Evolutionary conservation across 2,113 vertebrate species (phyloP), one percentile per base, ranked within the genome.

Genomic region (Coturnix japonica): DNA sequence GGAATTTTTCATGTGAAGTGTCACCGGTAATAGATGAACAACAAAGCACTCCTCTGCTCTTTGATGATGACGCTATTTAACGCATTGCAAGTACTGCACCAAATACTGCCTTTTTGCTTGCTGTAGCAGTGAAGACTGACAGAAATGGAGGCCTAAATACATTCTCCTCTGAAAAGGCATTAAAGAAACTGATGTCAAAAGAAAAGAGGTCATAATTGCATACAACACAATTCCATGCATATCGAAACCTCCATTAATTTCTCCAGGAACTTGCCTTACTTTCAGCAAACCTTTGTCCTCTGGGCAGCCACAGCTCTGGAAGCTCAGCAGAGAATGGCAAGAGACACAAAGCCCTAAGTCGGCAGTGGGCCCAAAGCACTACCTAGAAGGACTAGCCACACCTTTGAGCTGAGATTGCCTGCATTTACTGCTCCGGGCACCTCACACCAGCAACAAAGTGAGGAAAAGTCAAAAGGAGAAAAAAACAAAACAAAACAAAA

Each of bases 1-100:
- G 59, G 72, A 64, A 44, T 84, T 83, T 89, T 95, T 91, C 78
- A 76, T 11, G 16, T 78, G 65, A 93, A 72, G 51, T 74, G 65
- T 67, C 87, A 73, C 72, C 76, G 46, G 59, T 54, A 64, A 74
- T 4, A 81, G 59, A 84, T 53, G 54, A 69, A 88, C 16, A 64
- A 75, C 71, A 70, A 87, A 89, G 67, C 14, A 4, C 31, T 65
- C 59, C 64, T 73, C 20, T 25, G 54, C 13, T 84, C 72, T 75
- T 85, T 81, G 81, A 33, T 54, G 44, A 74, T 59, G 72, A 75
- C 22, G 56, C 51, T 47, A 63, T 57, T 37, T 63, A 92, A 81
- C 23, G 30, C n/a, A 46, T 2, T 30, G 39, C 43, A 87, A 2
- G 26, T 22, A 76, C 49, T 30, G 47, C 43, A 87, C 20, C 6